Conservation (phyloP, 2,797 vertebrate genomes). For the Gymnothorax javanicus region DNA sequence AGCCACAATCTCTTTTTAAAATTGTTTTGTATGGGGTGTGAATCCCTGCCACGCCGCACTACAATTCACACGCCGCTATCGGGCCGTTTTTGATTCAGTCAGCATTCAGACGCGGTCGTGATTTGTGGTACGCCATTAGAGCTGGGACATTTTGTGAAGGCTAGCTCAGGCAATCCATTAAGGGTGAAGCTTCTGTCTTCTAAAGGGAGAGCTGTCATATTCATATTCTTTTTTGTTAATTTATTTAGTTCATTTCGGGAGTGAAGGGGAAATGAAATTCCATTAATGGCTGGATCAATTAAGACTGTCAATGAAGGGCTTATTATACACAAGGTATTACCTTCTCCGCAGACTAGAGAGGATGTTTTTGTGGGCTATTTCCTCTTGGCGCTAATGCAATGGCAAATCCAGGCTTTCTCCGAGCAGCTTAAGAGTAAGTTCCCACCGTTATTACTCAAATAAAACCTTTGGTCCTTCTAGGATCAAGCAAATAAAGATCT, state of each 20-base stretch:
- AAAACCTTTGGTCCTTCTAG: too few species aligned
- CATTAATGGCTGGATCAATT: neutral
- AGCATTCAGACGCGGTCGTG: neutral
- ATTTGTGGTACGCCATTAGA: neutral
- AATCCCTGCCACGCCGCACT: neutral
- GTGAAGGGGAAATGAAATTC: neutral
- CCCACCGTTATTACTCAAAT: too few species aligned
- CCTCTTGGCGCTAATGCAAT: too few species aligned
- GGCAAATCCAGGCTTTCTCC: too few species aligned
- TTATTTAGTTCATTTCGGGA: neutral
- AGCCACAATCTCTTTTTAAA: neutral
- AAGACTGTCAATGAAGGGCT: neutral
- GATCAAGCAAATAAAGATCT: too few species aligned
- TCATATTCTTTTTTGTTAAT: neutral
- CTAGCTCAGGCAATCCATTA: neutral
- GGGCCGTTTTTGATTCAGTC: neutral
- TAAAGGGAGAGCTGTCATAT: neutral
- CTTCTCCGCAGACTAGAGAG: too few species aligned
- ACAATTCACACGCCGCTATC: neutral
- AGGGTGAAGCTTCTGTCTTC: neutral
- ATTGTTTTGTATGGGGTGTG: neutral
- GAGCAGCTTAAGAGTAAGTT: too few species aligned
- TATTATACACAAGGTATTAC: neutral
- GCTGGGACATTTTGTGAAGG: neutral
- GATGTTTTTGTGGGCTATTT: too few species aligned